These are phyloP conservation scores for Trinectes maculatus DNA, from an alignment of 2,113 vertebrate species.

Conservation along the genomic window DNA sequence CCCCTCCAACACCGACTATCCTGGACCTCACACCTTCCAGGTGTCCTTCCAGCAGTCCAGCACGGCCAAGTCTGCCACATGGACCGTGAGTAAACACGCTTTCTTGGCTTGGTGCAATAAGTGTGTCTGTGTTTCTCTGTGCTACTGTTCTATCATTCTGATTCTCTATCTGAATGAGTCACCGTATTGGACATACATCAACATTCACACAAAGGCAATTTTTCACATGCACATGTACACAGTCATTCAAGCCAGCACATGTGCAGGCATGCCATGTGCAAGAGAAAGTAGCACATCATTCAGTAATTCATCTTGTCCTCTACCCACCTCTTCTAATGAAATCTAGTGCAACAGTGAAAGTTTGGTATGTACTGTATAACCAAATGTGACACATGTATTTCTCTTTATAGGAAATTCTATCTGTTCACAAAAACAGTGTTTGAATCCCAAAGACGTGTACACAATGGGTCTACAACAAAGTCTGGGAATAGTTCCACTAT, in stretches of 20 bases:
- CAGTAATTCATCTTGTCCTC: constrained; percentile 50
- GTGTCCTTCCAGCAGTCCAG: constrained; percentile 99
- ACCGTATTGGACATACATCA: constrained; percentile 19
- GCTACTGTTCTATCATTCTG: background rate
- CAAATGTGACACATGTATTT: no score
- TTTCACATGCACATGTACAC: constrained; percentile 35
- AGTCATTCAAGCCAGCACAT: constrained; percentile 55
- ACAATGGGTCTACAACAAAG: background rate
- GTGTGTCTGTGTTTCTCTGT: constrained; percentile 7
- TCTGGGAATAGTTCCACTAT: background rate
- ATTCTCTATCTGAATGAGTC: constrained; percentile 6
- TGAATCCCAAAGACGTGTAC: background rate
- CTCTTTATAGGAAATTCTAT: background rate
- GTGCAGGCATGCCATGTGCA: constrained; percentile 51
- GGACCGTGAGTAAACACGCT: constrained; percentile 93
- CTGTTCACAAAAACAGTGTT: background rate
- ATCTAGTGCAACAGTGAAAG: constrained; percentile 5
- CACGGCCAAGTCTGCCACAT: constrained; percentile 98
- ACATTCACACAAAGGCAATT: constrained; percentile 36
- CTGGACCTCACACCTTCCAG: constrained; percentile 94
- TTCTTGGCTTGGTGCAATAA: constrained; percentile 22
- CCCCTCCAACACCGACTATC: constrained; percentile 98
- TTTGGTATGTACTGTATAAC: background rate
- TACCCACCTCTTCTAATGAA: constrained; percentile 27
- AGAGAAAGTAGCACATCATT: constrained; percentile 56